Evolutionary conservation across 2,113 vertebrate species (phyloP).

Genomic region (Gallinago media): DNA sequence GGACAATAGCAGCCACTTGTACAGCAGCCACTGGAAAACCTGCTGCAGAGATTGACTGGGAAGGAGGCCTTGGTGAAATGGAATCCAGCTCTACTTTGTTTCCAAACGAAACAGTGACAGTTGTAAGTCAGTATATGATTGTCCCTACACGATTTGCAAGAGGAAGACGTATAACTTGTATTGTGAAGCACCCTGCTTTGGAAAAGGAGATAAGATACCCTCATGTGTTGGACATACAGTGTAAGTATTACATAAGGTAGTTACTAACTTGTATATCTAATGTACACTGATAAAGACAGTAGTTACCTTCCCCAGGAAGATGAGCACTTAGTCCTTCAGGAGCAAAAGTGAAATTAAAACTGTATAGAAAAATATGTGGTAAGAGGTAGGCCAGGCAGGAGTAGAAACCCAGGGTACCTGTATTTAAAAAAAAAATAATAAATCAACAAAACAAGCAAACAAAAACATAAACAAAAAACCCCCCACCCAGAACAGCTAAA

Average conservation of each 20-base stretch:
- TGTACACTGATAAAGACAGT: neutral
- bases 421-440: neutral
- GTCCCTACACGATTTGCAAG: constrained; percentile 86
- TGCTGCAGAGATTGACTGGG: constrained; percentile 90
- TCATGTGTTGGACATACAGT: constrained; percentile 88
- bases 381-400: neutral
- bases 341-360: neutral
- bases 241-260: constrained; percentile 81
- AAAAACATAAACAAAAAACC: neutral
- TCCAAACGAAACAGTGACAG: constrained; percentile 87
- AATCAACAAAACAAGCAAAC: no score
- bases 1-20: constrained; percentile 91
- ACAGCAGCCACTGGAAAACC: constrained; percentile 92
- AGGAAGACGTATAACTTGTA: constrained; percentile 88
- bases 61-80: constrained; percentile 86
- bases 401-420: neutral
- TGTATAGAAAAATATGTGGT: neutral
- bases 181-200: constrained; percentile 92
- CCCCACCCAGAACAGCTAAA: no score
- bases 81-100: constrained; percentile 79
- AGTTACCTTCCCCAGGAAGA: neutral
- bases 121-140: constrained; percentile 85
- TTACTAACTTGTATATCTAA: neutral
- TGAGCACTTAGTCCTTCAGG: neutral
- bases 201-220: constrained; percentile 87